phyloP scores from a whole-genome alignment of 2,797 vertebrate genomes.

The Thaleichthys pacificus region DNA sequence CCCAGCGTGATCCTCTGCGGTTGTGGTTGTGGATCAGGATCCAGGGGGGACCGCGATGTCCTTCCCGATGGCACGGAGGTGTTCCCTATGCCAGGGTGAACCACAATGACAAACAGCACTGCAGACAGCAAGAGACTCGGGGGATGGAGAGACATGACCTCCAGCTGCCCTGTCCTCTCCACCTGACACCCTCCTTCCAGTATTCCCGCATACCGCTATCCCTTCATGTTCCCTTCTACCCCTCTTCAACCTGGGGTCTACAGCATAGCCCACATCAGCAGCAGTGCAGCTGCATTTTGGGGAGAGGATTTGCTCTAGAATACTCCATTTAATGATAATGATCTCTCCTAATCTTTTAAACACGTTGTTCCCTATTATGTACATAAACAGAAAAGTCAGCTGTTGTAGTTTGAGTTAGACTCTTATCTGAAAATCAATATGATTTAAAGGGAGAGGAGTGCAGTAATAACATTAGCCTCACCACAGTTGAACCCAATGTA shows the following conservation, averaged over 20 bases:
- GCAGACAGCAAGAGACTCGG: constrained; percentile 37
- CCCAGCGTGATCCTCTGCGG: neutral
- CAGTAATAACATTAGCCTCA: constrained; percentile 47
- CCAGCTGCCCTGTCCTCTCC: neutral
- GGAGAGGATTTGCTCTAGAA: too few relatives aligned
- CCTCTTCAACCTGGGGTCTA: constrained; percentile 13
- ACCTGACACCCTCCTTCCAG: neutral
- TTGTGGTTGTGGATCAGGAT: neutral
- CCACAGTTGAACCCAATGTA: constrained; percentile 31
- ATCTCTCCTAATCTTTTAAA: neutral
- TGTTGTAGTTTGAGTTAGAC: constrained; percentile 40
- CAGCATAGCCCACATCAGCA: too few relatives aligned
- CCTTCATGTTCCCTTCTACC: constrained; percentile 32
- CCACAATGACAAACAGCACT: constrained; percentile 45
- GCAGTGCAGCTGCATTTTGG: too few relatives aligned
- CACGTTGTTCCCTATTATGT: neutral
- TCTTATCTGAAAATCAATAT: constrained; percentile 48
- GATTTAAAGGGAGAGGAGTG: constrained; percentile 39
- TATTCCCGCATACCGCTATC: constrained; percentile 23
- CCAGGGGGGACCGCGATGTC: constrained; percentile 35
- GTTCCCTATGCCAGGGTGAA: constrained; percentile 34
- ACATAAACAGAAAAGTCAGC: constrained; percentile 24
- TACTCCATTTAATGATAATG: neutral
- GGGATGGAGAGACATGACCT: constrained; percentile 34
- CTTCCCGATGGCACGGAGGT: constrained; percentile 38